These are phyloP conservation scores for Nycticryphes semicollaris DNA, from an alignment of 2,113 vertebrate species.

Conservation along the genomic window DNA sequence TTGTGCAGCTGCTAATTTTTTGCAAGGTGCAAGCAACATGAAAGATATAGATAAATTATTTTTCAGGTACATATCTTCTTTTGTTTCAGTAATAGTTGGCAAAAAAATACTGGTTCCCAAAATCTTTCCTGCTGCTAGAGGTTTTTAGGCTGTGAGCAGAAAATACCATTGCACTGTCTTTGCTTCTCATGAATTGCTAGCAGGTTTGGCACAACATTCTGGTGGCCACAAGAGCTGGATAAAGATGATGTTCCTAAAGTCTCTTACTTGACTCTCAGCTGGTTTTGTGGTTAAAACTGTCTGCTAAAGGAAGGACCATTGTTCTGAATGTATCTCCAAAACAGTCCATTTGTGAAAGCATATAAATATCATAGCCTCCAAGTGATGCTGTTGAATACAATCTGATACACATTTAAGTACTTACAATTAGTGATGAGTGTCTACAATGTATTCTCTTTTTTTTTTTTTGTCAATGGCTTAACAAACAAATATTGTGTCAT, in stretches of 20 bases:
- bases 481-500: not conserved
- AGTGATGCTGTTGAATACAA: not conserved
- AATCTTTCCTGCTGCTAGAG: not conserved
- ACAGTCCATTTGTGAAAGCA: not conserved
- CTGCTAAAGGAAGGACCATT: not conserved
- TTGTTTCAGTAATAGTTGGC: not conserved
- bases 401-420: not conserved
- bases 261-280: not conserved
- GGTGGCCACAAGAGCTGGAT: not conserved
- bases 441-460: not conserved
- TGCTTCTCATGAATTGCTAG: not conserved
- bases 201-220: not conserved
- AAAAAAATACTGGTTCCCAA: not conserved
- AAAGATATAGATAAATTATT: not conserved
- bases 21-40: not conserved
- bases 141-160: not conserved
- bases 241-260: not conserved
- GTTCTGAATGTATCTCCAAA: not conserved
- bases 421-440: not conserved
- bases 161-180: not conserved
- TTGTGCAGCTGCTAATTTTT: not conserved
- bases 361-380: not conserved
- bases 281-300: not conserved
- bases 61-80: not conserved
- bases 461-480: not conserved